These are phyloP conservation scores for Myiopsitta monachus DNA, from an alignment of 2,113 vertebrate species.

Conservation along the genomic window DNA sequence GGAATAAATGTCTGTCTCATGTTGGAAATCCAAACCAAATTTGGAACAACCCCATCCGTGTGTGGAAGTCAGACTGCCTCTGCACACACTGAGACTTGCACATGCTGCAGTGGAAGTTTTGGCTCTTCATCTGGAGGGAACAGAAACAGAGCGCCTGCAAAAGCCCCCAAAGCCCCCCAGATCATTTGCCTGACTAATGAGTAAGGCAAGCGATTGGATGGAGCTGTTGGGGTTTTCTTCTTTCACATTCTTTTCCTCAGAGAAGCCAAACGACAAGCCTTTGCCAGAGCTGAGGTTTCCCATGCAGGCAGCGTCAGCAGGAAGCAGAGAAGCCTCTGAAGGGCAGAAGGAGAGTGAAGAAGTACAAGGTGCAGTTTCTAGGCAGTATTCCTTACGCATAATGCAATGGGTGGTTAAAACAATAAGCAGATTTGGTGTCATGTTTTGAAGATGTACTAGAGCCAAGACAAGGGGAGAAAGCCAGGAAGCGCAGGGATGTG, in stretches of 20 bases:
- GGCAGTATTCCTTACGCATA: not conserved
- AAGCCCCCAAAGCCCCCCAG: not conserved
- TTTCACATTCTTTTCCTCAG: not conserved
- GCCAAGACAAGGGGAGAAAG: not conserved
- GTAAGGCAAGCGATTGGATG: not conserved
- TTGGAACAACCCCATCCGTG: rapidly evolving
- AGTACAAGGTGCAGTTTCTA: not conserved
- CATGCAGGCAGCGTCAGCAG: not conserved
- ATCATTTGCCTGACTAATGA: not conserved
- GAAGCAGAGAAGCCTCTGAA: not conserved
- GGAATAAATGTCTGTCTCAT: not conserved
- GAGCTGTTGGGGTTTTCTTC: not conserved
- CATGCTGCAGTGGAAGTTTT: not conserved
- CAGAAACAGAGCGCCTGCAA: not conserved
- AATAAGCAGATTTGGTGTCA: not conserved
- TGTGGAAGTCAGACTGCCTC: not conserved
- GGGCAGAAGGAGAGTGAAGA: not conserved
- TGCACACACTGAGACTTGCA: not conserved
- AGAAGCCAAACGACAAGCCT: not conserved
- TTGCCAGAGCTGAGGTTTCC: not conserved
- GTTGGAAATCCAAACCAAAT: not conserved
- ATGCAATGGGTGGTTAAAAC: not conserved
- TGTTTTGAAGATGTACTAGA: not conserved
- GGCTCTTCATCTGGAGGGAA: not conserved
- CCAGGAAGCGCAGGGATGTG: not conserved